A percentile compares a stretch with the other conserved stretches of the same genome.
Evolutionary conservation across 1,140 invertebrate species (phyloP).

Genomic region (Ceratoteleas bidentatus): DNA sequence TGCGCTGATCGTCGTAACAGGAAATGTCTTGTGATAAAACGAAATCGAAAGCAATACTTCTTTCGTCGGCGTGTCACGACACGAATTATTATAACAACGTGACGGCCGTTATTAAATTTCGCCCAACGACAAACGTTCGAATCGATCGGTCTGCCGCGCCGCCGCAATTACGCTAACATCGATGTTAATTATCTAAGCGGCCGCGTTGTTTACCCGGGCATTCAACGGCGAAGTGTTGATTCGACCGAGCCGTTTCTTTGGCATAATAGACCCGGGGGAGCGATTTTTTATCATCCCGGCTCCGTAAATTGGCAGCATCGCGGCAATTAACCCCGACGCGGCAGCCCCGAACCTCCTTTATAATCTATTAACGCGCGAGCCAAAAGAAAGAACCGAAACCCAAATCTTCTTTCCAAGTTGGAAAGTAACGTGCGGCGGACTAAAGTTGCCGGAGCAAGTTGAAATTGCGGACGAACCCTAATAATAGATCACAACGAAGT

Average conservation of each 20-base stretch:
- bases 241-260: too few relatives aligned
- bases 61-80: conserved; percentile 16
- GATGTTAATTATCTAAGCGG: too few relatives aligned
- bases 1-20: conserved; percentile 65
- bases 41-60: conserved; percentile 67
- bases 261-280: too few relatives aligned
- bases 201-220: too few relatives aligned
- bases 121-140: too few relatives aligned
- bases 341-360: conserved; percentile 12
- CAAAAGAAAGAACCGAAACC: neutral
- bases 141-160: too few relatives aligned
- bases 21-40: conserved; percentile 75
- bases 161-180: too few relatives aligned
- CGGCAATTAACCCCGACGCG: conserved; percentile 6
- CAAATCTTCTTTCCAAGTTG: conserved; percentile 1
- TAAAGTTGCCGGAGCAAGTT: conserved; percentile 44
- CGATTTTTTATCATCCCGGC: too few relatives aligned
- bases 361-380: conserved; percentile 35
- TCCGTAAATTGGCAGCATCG: conserved; percentile 7
- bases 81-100: conserved; percentile 32
- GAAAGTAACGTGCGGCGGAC: conserved; percentile 36
- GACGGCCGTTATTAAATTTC: conserved; percentile 33
- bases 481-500: conserved; percentile 39
- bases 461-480: conserved; percentile 32
- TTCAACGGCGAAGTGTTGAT: too few relatives aligned